Evolutionary conservation across 2,113 vertebrate species (phyloP).

Genomic region (Prinia subflava): DNA sequence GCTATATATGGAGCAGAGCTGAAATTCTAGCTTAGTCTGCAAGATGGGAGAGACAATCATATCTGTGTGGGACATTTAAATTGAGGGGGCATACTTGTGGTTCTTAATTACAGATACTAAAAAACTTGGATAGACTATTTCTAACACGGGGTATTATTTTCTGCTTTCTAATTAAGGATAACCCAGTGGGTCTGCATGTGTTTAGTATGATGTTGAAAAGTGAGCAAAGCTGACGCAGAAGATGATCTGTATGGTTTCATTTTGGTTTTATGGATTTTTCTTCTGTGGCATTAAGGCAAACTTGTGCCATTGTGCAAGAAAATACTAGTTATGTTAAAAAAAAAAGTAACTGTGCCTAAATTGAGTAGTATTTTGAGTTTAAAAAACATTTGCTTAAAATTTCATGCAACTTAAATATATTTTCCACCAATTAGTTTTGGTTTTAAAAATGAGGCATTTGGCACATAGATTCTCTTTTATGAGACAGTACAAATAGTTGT

Average conservation of each 20-base stretch:
- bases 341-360: not conserved
- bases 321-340: not conserved
- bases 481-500: not conserved
- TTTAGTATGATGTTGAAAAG: not conserved
- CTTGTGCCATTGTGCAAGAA: not conserved
- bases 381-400: constrained; percentile 41
- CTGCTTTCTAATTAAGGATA: not conserved
- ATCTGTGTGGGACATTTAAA: not conserved
- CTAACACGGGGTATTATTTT: not conserved
- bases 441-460: constrained; percentile 24
- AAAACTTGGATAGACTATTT: not conserved
- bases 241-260: not conserved
- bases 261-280: not conserved
- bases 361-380: not conserved
- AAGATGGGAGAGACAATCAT: not conserved
- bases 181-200: not conserved
- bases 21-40: not conserved
- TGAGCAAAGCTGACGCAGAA: not conserved
- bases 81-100: not conserved
- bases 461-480: not conserved
- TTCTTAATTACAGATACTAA: not conserved
- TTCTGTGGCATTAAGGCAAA: not conserved
- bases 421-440: constrained; percentile 33
- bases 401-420: constrained; percentile 39
- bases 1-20: not conserved